Percentiles rank a stretch among this genome's conserved stretches.
phyloP scores from a whole-genome alignment of 2,888 invertebrate species.

The Eupelmus urozonus region DNA sequence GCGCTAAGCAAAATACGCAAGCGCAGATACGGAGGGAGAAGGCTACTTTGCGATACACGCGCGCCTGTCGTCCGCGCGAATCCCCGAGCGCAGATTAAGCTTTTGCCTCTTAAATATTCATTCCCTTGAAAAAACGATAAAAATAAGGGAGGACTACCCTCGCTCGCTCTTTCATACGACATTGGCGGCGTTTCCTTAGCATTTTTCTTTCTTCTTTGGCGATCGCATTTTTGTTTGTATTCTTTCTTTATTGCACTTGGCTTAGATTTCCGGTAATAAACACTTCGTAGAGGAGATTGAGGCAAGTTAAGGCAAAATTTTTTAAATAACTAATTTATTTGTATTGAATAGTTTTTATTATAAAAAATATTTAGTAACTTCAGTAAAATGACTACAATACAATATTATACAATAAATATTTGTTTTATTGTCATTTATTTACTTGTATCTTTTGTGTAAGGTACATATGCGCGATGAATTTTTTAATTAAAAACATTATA shows the following conservation, averaged over 20 bases:
- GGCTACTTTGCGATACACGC: slow-evolving; percentile 70
- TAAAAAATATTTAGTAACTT: no score
- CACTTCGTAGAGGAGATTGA: no score
- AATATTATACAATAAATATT: no score
- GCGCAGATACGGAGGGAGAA: slow-evolving; percentile 41
- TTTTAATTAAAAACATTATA: no score
- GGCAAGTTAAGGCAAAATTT: no score
- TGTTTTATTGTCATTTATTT: no score
- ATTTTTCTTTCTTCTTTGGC: slow-evolving; percentile 39
- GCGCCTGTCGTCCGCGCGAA: slow-evolving; percentile 62
- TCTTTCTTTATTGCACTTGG: background rate
- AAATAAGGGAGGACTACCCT: slow-evolving; percentile 77
- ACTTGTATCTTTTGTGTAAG: no score
- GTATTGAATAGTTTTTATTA: no score
- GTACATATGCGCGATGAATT: no score
- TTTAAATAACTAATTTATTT: no score
- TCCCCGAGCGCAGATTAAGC: slow-evolving; percentile 82
- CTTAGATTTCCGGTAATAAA: background rate
- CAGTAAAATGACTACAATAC: no score
- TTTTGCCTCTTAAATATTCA: slow-evolving; percentile 81
- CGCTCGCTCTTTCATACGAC: slow-evolving; percentile 42
- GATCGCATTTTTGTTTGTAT: slow-evolving; percentile 3
- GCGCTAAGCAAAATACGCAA: background rate
- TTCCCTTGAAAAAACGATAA: slow-evolving; percentile 79
- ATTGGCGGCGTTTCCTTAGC: slow-evolving; percentile 44